A percentile compares a stretch with the other conserved stretches of the same genome.
Conservation (phyloP, 2,797 vertebrate species). For the Oreonectes daqikongensis region DNA sequence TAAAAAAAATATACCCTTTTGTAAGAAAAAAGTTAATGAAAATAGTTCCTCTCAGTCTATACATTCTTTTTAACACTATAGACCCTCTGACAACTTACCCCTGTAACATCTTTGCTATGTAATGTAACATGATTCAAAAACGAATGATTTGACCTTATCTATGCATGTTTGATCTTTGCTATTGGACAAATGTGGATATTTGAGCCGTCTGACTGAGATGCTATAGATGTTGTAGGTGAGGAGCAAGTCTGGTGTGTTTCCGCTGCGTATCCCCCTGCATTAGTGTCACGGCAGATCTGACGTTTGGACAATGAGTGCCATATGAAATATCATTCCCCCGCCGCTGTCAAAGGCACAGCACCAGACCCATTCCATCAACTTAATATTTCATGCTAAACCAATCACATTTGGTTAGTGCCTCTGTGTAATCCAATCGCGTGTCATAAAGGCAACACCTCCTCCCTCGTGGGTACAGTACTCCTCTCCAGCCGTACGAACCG, state of each 20-base stretch:
- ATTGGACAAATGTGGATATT: constrained; percentile 37
- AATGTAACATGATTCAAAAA: neutral
- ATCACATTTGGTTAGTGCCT: constrained; percentile 74
- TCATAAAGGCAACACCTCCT: constrained; percentile 52
- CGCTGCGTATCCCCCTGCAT: constrained; percentile 63
- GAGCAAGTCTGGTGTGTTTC: constrained; percentile 36
- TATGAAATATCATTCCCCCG: constrained; percentile 77
- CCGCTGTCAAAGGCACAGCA: constrained; percentile 50
- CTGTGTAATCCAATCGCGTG: constrained; percentile 76
- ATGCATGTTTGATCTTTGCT: neutral
- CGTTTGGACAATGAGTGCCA: constrained; percentile 72
- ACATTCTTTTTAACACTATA: too few species aligned
- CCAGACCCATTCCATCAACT: constrained; percentile 68
- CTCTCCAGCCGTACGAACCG: constrained; percentile 75
- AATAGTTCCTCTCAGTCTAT: too few species aligned
- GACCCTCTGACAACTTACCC: neutral
- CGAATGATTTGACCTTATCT: constrained; percentile 12
- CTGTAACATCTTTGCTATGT: neutral
- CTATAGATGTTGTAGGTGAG: constrained; percentile 25
- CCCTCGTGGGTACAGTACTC: constrained; percentile 63
- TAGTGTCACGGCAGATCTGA: constrained; percentile 73
- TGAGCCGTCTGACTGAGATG: constrained; percentile 31
- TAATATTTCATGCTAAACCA: constrained; percentile 82
- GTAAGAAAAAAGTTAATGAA: neutral
- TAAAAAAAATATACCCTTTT: neutral